Evolutionary conservation across 2,888 invertebrate genomes (phyloP).

Genomic region (Leucozona laternaria): DNA sequence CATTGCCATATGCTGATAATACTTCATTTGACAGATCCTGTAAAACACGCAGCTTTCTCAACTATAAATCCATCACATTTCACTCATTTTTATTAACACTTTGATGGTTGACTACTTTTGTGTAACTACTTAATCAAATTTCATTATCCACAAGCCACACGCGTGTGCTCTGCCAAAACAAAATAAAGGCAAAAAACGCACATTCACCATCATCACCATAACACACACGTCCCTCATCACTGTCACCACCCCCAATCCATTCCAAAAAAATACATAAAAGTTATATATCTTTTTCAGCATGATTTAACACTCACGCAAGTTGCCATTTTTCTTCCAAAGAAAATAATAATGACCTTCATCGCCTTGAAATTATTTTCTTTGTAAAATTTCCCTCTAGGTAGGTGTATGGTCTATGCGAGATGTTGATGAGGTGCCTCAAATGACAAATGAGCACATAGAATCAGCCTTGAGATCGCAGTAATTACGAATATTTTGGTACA

Average conservation of each 20-base stretch:
- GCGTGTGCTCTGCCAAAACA: background rate
- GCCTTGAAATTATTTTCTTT: constrained; percentile 25
- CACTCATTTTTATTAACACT: background rate
- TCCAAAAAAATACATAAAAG: background rate
- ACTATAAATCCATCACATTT: background rate
- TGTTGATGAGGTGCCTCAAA: constrained; percentile 41
- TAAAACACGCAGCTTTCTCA: background rate
- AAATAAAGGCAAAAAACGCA: background rate
- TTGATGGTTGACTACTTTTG: constrained; percentile 3
- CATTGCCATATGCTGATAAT: background rate
- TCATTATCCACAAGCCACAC: constrained; percentile 36
- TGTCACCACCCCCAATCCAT: background rate
- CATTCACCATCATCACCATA: background rate
- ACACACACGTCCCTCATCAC: background rate
- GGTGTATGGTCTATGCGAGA: background rate
- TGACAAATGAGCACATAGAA: constrained; percentile 47
- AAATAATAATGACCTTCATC: constrained; percentile 15
- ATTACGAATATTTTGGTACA: constrained; percentile 48
- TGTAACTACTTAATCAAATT: constrained; percentile 17
- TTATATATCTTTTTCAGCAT: constrained; percentile 33
- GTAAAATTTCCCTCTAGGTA: background rate
- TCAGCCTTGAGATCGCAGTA: constrained; percentile 47
- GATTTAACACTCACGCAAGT: constrained; percentile 30
- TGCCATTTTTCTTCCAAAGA: constrained; percentile 1
- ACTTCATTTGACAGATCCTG: background rate